Conservation (phyloP, 2,113 vertebrate species). For the Colistium nudipinnis region DNA sequence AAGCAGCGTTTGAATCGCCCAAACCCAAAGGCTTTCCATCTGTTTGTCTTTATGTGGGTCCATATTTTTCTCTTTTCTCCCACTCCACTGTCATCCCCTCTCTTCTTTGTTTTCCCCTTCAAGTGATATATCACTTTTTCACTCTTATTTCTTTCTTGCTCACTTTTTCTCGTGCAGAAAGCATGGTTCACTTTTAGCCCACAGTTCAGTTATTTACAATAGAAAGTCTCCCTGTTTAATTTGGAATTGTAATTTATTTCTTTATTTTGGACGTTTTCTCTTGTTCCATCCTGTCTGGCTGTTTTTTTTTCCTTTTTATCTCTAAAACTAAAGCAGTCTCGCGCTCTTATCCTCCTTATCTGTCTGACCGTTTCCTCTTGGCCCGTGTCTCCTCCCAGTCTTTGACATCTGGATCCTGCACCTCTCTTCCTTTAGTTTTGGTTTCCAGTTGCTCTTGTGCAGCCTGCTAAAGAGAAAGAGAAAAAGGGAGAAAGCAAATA, state of each 20-base stretch:
- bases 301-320: conserved; percentile 10
- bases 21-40: conserved; percentile 26
- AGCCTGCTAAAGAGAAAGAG: conserved; percentile 1
- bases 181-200: conserved; percentile 15
- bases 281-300: conserved; percentile 11
- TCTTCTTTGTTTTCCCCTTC: background rate
- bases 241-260: conserved; percentile 36
- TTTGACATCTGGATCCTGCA: conserved; percentile 44
- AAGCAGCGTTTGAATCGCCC: conserved; percentile 1
- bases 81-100: background rate
- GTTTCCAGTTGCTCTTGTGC: conserved; percentile 30
- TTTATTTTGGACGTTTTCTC: conserved; percentile 5
- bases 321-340: conserved; percentile 12
- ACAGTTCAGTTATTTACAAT: conserved; percentile 39
- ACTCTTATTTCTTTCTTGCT: conserved; percentile 5
- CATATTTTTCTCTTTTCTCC: conserved; percentile 20
- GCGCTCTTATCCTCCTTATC: conserved; percentile 32
- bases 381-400: background rate
- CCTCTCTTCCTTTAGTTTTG: conserved; percentile 25
- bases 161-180: conserved; percentile 6
- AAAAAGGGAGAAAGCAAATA: conserved; percentile 27
- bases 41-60: conserved; percentile 44
- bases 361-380: conserved; percentile 25
- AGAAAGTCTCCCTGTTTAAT: conserved; percentile 45
- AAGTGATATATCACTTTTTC: conserved; percentile 7